Percentiles rank a stretch among this genome's conserved stretches.
phyloP scores from a whole-genome alignment of 2,797 vertebrate species.

The Tinamus major region DNA sequence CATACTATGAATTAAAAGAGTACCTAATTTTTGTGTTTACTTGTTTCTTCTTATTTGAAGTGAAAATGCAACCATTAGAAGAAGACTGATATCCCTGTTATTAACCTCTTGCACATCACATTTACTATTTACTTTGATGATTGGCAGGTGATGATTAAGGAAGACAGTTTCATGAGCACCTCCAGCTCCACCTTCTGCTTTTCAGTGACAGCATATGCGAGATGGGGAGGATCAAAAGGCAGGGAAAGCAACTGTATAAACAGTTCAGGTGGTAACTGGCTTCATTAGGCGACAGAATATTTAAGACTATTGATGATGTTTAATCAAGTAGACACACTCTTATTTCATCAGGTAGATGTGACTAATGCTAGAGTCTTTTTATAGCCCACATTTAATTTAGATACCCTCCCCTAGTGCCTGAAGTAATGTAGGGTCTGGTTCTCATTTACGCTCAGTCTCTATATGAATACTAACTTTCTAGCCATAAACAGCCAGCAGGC shows the following conservation, averaged over 20 bases:
- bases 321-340: conserved; percentile 4
- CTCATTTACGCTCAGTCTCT: conserved; percentile 45
- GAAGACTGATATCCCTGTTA: not conserved
- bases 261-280: conserved; percentile 7
- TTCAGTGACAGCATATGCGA: not conserved
- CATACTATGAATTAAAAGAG: not conserved
- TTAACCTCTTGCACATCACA: not conserved
- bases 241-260: conserved; percentile 23
- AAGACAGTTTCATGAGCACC: not conserved
- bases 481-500: conserved; percentile 9
- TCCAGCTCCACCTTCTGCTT: not conserved
- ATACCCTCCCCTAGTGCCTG: not conserved
- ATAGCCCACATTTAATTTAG: conserved; percentile 36
- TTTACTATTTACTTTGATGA: conserved; percentile 9
- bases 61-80: not conserved
- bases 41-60: not conserved
- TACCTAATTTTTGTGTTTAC: conserved; percentile 12
- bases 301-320: conserved; percentile 48
- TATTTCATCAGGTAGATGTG: conserved; percentile 44
- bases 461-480: conserved; percentile 29
- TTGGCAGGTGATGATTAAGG: conserved; percentile 1
- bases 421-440: conserved; percentile 39
- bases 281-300: conserved; percentile 47
- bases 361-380: conserved; percentile 37
- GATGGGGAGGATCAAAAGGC: conserved; percentile 8